These are phyloP conservation scores for Zaprionus taronus DNA, from an alignment of 1,140 invertebrate genomes.

Conservation along the genomic window DNA sequence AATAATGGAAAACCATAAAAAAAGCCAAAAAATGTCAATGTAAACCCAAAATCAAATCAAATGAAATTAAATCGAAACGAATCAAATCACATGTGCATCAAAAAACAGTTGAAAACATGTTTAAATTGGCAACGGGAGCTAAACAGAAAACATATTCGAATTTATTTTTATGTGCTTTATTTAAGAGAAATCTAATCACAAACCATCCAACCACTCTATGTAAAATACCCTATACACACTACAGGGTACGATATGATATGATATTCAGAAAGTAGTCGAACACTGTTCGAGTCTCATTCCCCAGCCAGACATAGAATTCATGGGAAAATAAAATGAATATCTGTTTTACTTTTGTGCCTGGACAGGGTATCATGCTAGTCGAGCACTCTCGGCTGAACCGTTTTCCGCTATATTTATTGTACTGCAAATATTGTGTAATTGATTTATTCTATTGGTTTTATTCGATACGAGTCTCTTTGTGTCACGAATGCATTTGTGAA, in stretches of 20 bases:
- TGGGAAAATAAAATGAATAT: background rate
- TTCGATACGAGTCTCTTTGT: conserved; percentile 20
- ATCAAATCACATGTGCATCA: conserved; percentile 8
- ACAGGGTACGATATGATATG: background rate
- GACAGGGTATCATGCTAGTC: conserved; percentile 24
- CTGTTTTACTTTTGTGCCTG: background rate
- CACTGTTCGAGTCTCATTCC: too few species aligned
- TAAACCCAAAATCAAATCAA: conserved; percentile 12
- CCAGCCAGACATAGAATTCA: too few species aligned
- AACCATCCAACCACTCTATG: background rate
- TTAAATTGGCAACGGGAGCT: background rate
- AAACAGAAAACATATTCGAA: conserved; percentile 11
- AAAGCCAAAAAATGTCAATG: conserved; percentile 31
- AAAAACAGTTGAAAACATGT: conserved; percentile 11
- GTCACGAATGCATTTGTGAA: conserved; percentile 26
- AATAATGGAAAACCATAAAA: background rate
- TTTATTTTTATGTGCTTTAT: conserved; percentile 5
- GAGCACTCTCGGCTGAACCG: background rate
- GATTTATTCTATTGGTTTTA: background rate
- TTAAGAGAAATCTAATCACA: background rate
- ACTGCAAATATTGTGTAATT: conserved; percentile 15
- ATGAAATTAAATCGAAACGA: conserved; percentile 18
- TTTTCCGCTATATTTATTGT: conserved; percentile 8
- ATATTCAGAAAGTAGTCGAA: background rate
- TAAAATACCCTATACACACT: background rate